Conservation (phyloP, 92 coral and sea anemone species). For the Metridium senile region DNA sequence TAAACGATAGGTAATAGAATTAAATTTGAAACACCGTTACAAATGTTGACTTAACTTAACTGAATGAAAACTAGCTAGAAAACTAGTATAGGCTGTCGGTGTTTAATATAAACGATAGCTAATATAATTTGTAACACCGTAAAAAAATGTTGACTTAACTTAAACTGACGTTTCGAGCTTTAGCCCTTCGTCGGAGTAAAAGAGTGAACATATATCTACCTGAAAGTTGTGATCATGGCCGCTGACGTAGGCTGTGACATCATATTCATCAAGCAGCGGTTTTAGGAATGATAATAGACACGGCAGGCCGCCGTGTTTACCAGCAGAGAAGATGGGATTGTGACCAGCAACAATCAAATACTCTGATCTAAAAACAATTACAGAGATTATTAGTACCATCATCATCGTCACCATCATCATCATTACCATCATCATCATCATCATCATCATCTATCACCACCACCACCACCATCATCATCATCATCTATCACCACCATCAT, state of each 20-base stretch:
- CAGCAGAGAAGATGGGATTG: slow-evolving; percentile 89
- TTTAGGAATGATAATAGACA: slow-evolving; percentile 67
- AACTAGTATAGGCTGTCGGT: no score
- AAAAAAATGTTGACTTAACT: not conserved
- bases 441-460: no score
- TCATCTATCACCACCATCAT: no score
- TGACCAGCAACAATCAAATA: slow-evolving; percentile 90
- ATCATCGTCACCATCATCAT: not conserved
- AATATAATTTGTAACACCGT: no score
- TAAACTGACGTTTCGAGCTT: no score
- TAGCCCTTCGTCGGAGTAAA: no score
- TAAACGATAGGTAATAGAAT: no score
- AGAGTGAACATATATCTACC: slow-evolving; percentile 51
- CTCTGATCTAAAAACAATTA: slow-evolving; percentile 61
- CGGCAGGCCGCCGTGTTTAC: slow-evolving; percentile 71
- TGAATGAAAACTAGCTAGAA: no score
- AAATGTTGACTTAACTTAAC: no score
- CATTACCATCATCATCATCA: not conserved
- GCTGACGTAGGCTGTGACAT: slow-evolving; percentile 88
- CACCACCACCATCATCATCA: no score
- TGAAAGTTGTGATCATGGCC: slow-evolving; percentile 97
- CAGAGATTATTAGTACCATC: not conserved
- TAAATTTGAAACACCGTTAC: no score
- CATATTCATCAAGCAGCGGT: slow-evolving; percentile 71
- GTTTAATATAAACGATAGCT: no score